Conservation (phyloP, 2,888 invertebrate genomes). For the Ectobius pallidus region DNA sequence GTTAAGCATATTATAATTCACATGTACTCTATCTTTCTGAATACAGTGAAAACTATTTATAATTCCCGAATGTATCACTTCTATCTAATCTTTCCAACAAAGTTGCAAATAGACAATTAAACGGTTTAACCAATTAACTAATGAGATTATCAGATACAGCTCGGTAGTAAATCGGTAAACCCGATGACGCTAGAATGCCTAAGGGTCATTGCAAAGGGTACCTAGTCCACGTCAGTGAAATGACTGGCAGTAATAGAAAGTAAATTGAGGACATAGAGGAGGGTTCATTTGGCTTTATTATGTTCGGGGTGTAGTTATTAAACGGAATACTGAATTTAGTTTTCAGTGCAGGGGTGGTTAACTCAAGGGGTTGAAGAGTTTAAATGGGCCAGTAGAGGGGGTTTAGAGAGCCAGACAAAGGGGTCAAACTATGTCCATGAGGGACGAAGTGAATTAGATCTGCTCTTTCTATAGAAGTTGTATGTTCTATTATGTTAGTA, state of each 20-base stretch:
- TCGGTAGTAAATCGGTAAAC: not conserved
- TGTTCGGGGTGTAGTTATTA: slow-evolving; percentile 4
- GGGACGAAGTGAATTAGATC: not conserved
- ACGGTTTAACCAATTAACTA: not conserved
- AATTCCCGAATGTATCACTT: too few species aligned
- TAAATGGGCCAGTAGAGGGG: too few species aligned
- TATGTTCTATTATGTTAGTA: not conserved
- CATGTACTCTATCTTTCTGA: too few species aligned
- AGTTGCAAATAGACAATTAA: not conserved
- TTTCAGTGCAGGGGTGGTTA: not conserved
- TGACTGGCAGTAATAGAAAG: slow-evolving; percentile 6
- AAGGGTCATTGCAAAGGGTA: not conserved
- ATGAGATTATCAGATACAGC: not conserved
- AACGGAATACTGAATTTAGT: not conserved
- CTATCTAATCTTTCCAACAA: too few species aligned
- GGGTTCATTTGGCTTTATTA: slow-evolving; percentile 15
- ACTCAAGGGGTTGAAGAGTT: not conserved
- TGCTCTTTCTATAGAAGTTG: not conserved
- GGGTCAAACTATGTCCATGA: not conserved
- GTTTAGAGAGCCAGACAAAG: not conserved
- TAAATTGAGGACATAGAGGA: not conserved
- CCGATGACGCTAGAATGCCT: not conserved
- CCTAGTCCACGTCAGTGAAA: not conserved
- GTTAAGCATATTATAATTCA: too few species aligned
- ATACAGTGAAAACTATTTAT: too few species aligned